phyloP scores from a whole-genome alignment of 2,888 invertebrate genomes.

The Drosophila infuscata region DNA sequence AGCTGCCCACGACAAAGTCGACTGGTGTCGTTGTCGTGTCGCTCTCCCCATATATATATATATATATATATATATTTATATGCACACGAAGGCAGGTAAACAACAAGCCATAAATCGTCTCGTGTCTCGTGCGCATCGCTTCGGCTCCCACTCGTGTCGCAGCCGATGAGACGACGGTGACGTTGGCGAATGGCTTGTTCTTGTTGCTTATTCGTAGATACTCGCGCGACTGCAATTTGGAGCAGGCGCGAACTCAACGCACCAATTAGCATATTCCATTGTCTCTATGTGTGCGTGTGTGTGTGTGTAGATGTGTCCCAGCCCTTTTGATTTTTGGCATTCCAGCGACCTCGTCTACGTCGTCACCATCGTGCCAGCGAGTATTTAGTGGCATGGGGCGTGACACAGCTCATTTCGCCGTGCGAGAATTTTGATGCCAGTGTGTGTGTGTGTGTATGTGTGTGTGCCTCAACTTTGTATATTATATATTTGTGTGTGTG shows the following conservation, averaged over 20 bases:
- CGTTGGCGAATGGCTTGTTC: slow-evolving; percentile 71
- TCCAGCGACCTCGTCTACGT: slow-evolving; percentile 50
- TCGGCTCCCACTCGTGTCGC: slow-evolving; percentile 64
- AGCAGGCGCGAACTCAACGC: slow-evolving; percentile 75
- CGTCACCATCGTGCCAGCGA: slow-evolving; percentile 51
- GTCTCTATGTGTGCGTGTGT: slow-evolving; percentile 61
- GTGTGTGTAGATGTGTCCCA: slow-evolving; percentile 44
- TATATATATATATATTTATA: background rate
- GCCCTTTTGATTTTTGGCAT: slow-evolving; percentile 73
- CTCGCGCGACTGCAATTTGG: slow-evolving; percentile 70
- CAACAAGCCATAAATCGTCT: slow-evolving; percentile 83
- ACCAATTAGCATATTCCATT: slow-evolving; percentile 83
- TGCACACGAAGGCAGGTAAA: slow-evolving; percentile 82
- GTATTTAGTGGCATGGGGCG: slow-evolving; percentile 68
- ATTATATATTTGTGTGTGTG: slow-evolving; percentile 23
- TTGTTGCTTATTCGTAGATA: slow-evolving; percentile 82
- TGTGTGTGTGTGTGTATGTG: slow-evolving; percentile 32
- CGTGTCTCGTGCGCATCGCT: slow-evolving; percentile 43
- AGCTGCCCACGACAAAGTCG: slow-evolving; percentile 47
- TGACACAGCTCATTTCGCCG: slow-evolving; percentile 73
- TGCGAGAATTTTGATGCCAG: slow-evolving; percentile 54
- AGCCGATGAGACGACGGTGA: slow-evolving; percentile 41
- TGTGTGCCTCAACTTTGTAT: slow-evolving; percentile 25
- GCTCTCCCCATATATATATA: slow-evolving; percentile 28
- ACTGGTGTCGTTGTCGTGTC: slow-evolving; percentile 16